Evolutionary conservation across 2,888 invertebrate species (phyloP).

Genomic region (Zootermopsis nevadensis): DNA sequence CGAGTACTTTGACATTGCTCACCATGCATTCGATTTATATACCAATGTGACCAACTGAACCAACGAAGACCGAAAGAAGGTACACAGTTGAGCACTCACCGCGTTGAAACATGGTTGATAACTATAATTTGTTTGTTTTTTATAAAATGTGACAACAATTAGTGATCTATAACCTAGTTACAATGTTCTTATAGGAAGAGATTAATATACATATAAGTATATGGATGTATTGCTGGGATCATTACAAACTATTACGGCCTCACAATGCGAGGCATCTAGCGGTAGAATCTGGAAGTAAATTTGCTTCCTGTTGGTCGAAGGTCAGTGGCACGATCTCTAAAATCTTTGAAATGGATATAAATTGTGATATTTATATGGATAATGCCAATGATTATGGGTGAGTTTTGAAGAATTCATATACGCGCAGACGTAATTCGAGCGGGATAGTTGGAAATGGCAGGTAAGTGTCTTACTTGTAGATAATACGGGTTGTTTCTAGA

Average conservation of each 20-base stretch:
- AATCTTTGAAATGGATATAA: conserved; percentile 51
- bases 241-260: neutral
- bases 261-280: conserved; percentile 49
- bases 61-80: too few species aligned
- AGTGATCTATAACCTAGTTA: too few species aligned
- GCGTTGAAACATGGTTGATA: too few species aligned
- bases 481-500: neutral
- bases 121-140: too few species aligned
- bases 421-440: neutral
- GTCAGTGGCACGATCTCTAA: conserved; percentile 59
- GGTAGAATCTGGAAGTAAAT: conserved; percentile 49
- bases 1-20: too few species aligned
- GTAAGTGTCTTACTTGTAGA: conserved; percentile 1
- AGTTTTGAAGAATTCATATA: conserved; percentile 36
- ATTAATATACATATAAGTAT: too few species aligned
- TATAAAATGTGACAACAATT: too few species aligned
- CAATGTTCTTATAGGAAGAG: too few species aligned
- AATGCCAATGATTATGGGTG: conserved; percentile 50
- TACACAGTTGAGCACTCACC: too few species aligned
- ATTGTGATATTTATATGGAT: conserved; percentile 49
- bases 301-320: conserved; percentile 59
- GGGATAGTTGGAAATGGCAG: conserved; percentile 15
- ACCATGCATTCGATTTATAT: too few species aligned
- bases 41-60: too few species aligned
- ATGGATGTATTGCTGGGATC: too few species aligned